Percentiles rank a stretch among this genome's conserved stretches.
Evolutionary conservation across 2,888 invertebrate genomes (phyloP).

Genomic region (Formica aserva): DNA sequence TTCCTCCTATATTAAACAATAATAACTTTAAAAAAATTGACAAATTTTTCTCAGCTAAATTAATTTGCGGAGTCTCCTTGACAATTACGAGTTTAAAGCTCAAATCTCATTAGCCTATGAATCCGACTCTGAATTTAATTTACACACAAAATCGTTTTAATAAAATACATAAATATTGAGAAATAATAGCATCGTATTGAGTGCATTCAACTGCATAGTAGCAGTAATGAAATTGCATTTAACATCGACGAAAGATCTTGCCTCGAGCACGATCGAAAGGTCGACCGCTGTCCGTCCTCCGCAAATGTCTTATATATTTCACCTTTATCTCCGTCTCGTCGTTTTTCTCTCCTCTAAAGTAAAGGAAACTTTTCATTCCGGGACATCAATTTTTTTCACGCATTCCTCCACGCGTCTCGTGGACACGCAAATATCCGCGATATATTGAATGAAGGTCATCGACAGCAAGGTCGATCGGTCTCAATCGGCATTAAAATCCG

Average conservation of each 20-base stretch:
- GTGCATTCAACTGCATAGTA: background rate
- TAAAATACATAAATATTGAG: background rate
- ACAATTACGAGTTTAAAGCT: background rate
- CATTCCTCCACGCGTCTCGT: slow-evolving; percentile 57
- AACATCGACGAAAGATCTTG: slow-evolving; percentile 25
- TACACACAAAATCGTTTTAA: background rate
- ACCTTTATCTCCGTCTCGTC: slow-evolving; percentile 7
- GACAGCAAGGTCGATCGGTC: slow-evolving; percentile 61
- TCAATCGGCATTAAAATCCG: slow-evolving; percentile 32
- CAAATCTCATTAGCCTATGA: background rate
- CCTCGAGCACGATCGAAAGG: slow-evolving; percentile 66
- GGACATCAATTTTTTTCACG: slow-evolving; percentile 59
- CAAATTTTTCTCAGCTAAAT: background rate
- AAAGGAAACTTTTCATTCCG: slow-evolving; percentile 60
- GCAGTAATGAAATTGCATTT: background rate
- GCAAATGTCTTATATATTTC: slow-evolving; percentile 50
- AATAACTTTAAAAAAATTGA: background rate
- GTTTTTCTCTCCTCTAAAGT: slow-evolving; percentile 34
- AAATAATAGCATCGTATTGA: background rate
- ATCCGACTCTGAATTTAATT: background rate
- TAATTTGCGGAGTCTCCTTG: background rate
- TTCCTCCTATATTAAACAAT: background rate
- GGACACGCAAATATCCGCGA: slow-evolving; percentile 16
- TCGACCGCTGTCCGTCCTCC: slow-evolving; percentile 74
- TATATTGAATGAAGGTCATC: slow-evolving; percentile 58